Percentiles rank a stretch among this genome's conserved stretches.
phyloP scores from a whole-genome alignment of 2,797 vertebrate genomes.

The Schizopygopsis pylzovi region DNA sequence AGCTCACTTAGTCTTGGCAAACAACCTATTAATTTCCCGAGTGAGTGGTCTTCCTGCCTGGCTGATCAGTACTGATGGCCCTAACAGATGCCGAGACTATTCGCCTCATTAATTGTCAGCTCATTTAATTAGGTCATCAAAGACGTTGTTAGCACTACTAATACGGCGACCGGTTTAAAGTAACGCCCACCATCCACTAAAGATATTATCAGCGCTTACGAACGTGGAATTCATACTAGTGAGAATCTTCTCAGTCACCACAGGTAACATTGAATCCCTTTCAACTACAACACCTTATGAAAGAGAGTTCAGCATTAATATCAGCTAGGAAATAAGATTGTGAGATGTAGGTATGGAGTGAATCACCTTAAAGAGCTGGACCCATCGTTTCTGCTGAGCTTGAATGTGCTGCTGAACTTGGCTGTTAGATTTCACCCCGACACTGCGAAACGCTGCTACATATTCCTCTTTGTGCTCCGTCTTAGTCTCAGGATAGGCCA shows the following conservation, averaged over 20 bases:
- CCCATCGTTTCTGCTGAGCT: conserved; percentile 93
- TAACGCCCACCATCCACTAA: conserved; percentile 5
- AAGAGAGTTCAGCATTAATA: neutral
- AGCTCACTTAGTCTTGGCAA: conserved; percentile 73
- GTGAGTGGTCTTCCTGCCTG: conserved; percentile 55
- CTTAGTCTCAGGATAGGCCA: conserved; percentile 97
- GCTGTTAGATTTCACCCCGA: conserved; percentile 89
- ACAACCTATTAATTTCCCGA: conserved; percentile 67
- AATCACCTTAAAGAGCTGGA: conserved; percentile 95
- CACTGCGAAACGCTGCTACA: conserved; percentile 89
- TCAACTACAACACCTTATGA: neutral
- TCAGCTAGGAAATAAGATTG: neutral
- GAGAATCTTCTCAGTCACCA: neutral
- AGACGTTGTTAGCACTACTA: conserved; percentile 42
- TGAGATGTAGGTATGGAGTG: neutral
- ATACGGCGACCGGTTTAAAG: conserved; percentile 12
- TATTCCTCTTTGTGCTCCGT: conserved; percentile 95
- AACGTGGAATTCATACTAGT: neutral
- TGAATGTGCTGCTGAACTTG: conserved; percentile 92
- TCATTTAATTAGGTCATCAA: conserved; percentile 46
- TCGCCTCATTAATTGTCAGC: conserved; percentile 49
- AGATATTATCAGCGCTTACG: conserved; percentile 31
- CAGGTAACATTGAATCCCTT: neutral
- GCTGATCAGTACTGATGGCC: conserved; percentile 55
- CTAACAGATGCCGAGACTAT: conserved; percentile 41